These are phyloP conservation scores for Pelochelys cantorii DNA, from an alignment of 2,797 vertebrate genomes.

Conservation along the genomic window DNA sequence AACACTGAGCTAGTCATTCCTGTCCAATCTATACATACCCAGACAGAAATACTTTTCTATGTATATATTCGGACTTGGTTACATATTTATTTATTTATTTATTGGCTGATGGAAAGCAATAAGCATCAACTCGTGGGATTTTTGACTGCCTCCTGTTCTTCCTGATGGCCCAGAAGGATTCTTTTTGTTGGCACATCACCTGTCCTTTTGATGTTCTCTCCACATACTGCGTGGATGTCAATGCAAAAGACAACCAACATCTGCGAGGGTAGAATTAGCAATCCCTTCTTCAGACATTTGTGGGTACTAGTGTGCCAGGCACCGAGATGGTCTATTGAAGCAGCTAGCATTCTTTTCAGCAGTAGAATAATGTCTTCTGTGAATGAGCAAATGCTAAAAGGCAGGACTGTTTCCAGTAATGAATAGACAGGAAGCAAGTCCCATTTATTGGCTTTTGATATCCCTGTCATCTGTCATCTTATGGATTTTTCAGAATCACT, in stretches of 20 bases:
- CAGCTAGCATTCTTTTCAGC: not conserved
- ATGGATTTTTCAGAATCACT: conserved; percentile 7
- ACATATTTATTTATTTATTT: not conserved
- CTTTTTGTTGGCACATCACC: not conserved
- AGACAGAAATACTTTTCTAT: not conserved
- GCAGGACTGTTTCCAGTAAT: conserved; percentile 2
- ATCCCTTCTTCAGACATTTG: not conserved
- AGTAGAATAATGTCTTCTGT: not conserved
- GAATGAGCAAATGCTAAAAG: not conserved
- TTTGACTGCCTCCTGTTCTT: not conserved
- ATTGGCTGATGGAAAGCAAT: not conserved
- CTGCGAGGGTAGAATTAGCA: not conserved
- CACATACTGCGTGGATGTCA: not conserved
- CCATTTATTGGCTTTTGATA: conserved; percentile 5
- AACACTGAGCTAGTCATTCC: not conserved
- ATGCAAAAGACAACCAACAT: not conserved
- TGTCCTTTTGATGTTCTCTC: conserved; percentile 8
- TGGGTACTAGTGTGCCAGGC: not conserved
- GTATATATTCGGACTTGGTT: not conserved
- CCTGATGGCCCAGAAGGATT: not conserved
- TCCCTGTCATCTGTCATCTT: conserved; percentile 40
- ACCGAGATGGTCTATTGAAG: not conserved
- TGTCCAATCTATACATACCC: conserved; percentile 4
- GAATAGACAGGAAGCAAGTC: conserved; percentile 47
- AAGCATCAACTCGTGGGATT: rapidly evolving